These are phyloP conservation scores for Sesia bembeciformis DNA, from an alignment of 2,888 invertebrate genomes.

Conservation along the genomic window DNA sequence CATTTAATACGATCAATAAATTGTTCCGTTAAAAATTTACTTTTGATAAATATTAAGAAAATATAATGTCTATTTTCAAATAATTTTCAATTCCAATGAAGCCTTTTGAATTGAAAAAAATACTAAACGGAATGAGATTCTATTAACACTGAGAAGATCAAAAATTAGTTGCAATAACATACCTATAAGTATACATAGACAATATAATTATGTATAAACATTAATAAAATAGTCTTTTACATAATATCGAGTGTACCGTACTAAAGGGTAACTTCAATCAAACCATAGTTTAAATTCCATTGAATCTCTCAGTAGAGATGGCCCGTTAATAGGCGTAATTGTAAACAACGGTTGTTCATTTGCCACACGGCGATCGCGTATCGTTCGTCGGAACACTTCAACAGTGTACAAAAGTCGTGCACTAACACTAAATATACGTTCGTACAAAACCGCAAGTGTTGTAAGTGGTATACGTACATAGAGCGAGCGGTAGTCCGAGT, in stretches of 20 bases:
- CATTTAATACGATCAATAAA: conserved; percentile 4
- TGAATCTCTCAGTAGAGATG: conserved; percentile 37
- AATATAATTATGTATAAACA: conserved; percentile 23
- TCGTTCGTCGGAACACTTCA: background rate
- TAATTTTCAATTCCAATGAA: conserved; percentile 59
- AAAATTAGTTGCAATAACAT: conserved; percentile 1
- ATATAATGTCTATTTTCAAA: conserved; percentile 44
- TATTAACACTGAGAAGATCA: conserved; percentile 19
- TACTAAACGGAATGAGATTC: conserved; percentile 32
- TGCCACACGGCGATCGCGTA: too few species aligned
- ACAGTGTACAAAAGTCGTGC: conserved; percentile 38
- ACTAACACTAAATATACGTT: conserved; percentile 35
- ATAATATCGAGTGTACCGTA: conserved; percentile 31
- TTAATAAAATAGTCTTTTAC: conserved; percentile 44
- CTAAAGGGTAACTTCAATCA: conserved; percentile 42
- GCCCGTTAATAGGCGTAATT: conserved; percentile 19
- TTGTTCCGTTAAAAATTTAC: conserved; percentile 19
- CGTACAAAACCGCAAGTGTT: conserved; percentile 26
- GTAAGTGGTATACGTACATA: conserved; percentile 10
- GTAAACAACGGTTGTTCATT: too few species aligned
- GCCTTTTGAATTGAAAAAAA: conserved; percentile 3
- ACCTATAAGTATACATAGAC: conserved; percentile 6
- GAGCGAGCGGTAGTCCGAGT: conserved; percentile 22
- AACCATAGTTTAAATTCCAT: conserved; percentile 33
- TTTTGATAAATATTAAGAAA: conserved; percentile 57